Base-by-base conservation (phyloP, 2,888 invertebrate genomes). In the Lysandra bellargus region DNA sequence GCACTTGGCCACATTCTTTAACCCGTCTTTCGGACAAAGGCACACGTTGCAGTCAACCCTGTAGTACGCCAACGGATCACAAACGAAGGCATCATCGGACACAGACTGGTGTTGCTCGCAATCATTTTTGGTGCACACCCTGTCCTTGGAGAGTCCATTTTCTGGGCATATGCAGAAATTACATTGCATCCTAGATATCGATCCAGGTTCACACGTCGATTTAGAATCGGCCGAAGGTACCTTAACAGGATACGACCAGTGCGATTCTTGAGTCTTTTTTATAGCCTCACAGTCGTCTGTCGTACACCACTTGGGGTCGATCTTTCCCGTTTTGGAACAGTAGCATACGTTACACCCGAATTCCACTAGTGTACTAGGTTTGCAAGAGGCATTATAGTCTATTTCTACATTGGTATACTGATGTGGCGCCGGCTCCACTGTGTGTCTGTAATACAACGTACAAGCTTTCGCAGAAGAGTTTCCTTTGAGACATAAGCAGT, bases 131-230 rank as follows among this genome's bases (percentile, higher is more conserved):
- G 94, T 94, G 80, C 94, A 94, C 0, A 87, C 86, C 78, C 84
- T 86, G 1, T 91, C 87, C 61, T 85, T 86, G 1, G 86, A 78
- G 1, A 84, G 77, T 1, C 93, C 94, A 75, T 82, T 90, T 14
- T 87, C 85, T 1, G 92, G 88, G 80, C 95, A 95, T 64, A 93
- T 91, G 82, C 95, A 95, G 75, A 89, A 92, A 81, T 95, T 95
- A 80, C 95, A 95, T 40, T 89, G 88, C 0, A 85, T 83, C 83
- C 88, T 91, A 5, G 87, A 85, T 30, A 92, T 88, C 0, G 91
- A 85, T 1, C 93, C 94, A 0, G 94, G 88, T 1, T 81, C 83
- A 81, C 95, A 95, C 1, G 82, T 82, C 4, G 82, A 84, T 6
- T 82, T 80, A 0, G 83, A 5, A 76, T 85, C 84, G 12, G 82